phyloP scores from a whole-genome alignment of 2,113 vertebrate genomes.

The Eretmochelys imbricata region DNA sequence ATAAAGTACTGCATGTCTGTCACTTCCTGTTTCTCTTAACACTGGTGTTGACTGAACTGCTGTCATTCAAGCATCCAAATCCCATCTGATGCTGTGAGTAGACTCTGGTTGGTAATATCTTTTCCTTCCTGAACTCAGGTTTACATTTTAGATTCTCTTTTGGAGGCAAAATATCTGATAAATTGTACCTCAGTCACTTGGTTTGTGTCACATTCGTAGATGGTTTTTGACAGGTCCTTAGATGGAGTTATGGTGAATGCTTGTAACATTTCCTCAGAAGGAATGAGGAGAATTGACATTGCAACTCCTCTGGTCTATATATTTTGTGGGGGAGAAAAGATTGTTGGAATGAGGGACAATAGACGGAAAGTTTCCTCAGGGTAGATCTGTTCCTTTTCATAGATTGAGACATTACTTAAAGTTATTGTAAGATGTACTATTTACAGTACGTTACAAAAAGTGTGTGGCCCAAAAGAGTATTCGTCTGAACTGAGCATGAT shows the following conservation, averaged over 20 bases:
- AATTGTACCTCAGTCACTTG: neutral
- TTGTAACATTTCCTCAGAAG: neutral
- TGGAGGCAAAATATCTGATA: fast-evolving
- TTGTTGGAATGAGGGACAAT: neutral
- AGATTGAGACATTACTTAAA: neutral
- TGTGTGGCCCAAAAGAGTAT: neutral
- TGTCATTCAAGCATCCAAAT: neutral
- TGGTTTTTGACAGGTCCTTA: neutral
- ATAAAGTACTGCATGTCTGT: neutral
- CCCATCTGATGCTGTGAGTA: fast-evolving
- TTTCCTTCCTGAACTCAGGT: fast-evolving
- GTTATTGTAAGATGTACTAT: neutral
- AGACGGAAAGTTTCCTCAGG: neutral
- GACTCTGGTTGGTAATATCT: neutral
- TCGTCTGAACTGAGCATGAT: neutral
- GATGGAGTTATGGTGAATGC: neutral
- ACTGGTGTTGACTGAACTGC: neutral
- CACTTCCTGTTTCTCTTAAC: neutral
- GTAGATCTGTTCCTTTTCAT: neutral
- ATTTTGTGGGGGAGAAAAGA: neutral
- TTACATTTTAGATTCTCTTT: neutral
- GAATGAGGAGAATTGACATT: neutral
- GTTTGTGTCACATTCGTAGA: neutral
- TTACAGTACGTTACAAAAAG: neutral
- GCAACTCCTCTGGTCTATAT: neutral